phyloP scores from a whole-genome alignment of 2,797 vertebrate genomes.

The Coilia nasus region DNA sequence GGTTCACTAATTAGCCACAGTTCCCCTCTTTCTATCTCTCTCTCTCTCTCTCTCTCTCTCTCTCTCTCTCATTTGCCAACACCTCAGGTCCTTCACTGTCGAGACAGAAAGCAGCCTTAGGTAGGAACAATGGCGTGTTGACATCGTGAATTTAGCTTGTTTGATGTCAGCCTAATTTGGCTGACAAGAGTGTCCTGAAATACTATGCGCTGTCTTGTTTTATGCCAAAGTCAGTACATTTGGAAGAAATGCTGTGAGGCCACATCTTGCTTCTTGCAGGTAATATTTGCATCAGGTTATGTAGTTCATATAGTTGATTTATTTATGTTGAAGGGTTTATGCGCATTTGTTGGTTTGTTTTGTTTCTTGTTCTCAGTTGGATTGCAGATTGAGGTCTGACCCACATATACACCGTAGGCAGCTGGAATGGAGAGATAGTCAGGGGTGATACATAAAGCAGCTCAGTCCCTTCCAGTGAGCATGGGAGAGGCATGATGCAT shows the following conservation, averaged over 20 bases:
- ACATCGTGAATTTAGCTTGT: background rate
- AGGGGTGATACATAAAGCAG: conserved; percentile 67
- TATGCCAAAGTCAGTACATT: background rate
- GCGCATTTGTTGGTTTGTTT: conserved; percentile 50
- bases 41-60: too few relatives aligned
- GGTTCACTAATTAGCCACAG: conserved; percentile 62
- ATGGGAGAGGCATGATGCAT: conserved; percentile 40
- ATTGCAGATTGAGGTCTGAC: conserved; percentile 67
- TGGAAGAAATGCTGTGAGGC: conserved; percentile 32
- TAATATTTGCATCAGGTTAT: too few relatives aligned
- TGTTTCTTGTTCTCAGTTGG: conserved; percentile 52
- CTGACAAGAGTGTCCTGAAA: background rate
- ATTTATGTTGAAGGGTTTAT: conserved; percentile 60
- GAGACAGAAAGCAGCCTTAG: conserved; percentile 45
- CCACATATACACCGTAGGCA: conserved; percentile 61
- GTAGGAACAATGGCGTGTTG: background rate
- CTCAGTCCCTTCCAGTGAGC: conserved; percentile 58
- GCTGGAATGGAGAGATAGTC: conserved; percentile 63
- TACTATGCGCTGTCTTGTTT: conserved; percentile 29
- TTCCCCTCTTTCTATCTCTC: background rate
- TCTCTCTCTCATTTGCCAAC: background rate
- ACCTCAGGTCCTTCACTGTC: background rate
- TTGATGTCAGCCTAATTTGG: background rate
- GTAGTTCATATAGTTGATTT: conserved; percentile 45
- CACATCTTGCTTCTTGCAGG: background rate